Evolutionary conservation across 2,113 vertebrate genomes (phyloP), one percentile per base, ranked within the genome.

Genomic region (Ornithorhynchus anatinus): DNA sequence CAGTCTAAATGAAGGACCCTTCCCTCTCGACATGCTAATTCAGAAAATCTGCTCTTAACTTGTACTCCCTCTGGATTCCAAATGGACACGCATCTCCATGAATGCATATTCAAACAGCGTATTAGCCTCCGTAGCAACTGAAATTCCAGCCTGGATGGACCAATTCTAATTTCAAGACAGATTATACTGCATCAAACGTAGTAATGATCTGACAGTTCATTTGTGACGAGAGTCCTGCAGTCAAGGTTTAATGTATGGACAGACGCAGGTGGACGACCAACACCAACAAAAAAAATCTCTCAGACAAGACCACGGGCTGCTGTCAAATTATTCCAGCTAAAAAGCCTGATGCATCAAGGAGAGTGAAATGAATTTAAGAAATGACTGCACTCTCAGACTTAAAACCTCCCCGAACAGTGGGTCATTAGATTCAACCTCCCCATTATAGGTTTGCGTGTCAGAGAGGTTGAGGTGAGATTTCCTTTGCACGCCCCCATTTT

Each of bases 181-280:
- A 99, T 99, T 97, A 99, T 98, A 96, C 96, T 96, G 97, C 96
- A 97, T 99, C 97, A 99, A 94, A 95, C 88, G 74, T 95, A 92
- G 97, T 97, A 97, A 99, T 98, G 97, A 98, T 97, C 95, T 99
- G 97, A 99, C 98, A 98, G 96, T 98, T 98, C 96, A 95, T 96
- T 97, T 97, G 96, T 96, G 97, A 96, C 90, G 86, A 93, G 94
- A 94, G 95, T 96, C 96, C 94, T 95, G 88, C 92, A 94, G 94
- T 94, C 94, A 94, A 95, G 94, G 91, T 94, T 96, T 95, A 95
- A 95, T 94, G 93, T 92, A 92, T 79, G 84, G 96, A 91, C 94
- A 95, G 95, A 94, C 90, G 90, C 96, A 98, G 96, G 96, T 98
- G 96, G 89, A 78, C 87, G 86, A 90, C 88, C 79, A 84, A 90